These are phyloP conservation scores for Rhabdomys pumilio DNA, from an alignment of 2,797 vertebrate species.

Conservation along the genomic window DNA sequence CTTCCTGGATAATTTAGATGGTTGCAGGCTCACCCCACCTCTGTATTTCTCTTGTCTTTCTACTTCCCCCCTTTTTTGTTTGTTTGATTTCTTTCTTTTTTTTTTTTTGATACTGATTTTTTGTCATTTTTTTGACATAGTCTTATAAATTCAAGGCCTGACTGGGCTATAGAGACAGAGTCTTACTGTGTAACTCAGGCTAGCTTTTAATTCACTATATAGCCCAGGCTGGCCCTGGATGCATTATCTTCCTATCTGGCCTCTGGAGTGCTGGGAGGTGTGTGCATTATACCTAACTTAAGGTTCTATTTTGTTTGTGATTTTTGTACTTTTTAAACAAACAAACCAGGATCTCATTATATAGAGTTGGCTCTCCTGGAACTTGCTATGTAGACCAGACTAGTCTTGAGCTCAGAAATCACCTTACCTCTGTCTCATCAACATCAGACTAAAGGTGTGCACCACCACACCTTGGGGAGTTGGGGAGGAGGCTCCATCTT, in stretches of 20 bases:
- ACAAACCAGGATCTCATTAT: neutral
- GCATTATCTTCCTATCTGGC: neutral
- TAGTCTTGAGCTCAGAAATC: neutral
- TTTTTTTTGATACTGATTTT: neutral
- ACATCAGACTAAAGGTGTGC: neutral
- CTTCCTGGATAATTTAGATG: neutral
- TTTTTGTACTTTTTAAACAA: neutral
- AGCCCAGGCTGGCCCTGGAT: neutral
- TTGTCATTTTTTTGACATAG: neutral
- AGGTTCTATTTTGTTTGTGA: neutral
- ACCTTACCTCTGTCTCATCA: neutral
- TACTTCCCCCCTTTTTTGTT: too few species aligned
- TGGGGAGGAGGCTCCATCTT: neutral
- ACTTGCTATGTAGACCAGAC: neutral
- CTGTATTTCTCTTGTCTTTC: neutral
- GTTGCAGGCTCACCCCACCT: neutral
- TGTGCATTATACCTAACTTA: neutral
- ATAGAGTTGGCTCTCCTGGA: neutral
- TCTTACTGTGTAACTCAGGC: neutral
- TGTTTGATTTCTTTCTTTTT: too few species aligned
- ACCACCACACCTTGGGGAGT: neutral
- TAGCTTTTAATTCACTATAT: neutral
- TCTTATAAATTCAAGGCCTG: neutral
- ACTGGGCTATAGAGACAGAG: neutral
- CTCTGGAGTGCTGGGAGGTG: neutral